phyloP scores from a whole-genome alignment of 2,113 vertebrate genomes.

The Ibidorhyncha struthersii region DNA sequence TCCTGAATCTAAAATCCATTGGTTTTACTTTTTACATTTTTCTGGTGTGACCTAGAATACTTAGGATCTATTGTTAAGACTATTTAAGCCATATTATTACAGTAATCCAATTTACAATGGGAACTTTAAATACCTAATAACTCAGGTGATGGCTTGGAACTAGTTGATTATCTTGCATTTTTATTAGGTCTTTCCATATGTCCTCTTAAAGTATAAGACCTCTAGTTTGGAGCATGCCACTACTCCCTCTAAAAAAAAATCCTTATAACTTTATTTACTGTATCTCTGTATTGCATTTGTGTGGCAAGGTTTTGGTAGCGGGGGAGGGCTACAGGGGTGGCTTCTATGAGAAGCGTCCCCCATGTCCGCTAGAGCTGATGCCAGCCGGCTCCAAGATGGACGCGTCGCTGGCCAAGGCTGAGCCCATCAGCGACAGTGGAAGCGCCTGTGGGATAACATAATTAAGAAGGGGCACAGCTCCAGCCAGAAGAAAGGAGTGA shows the following conservation, averaged over 20 bases:
- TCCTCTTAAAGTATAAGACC: background rate
- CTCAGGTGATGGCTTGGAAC: background rate
- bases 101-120: background rate
- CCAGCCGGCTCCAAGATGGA: no score
- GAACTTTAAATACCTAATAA: background rate
- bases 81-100: background rate
- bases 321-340: background rate
- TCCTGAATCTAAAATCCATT: background rate
- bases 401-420: background rate
- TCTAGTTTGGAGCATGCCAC: background rate
- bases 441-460: background rate
- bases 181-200: background rate
- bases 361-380: background rate
- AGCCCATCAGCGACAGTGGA: background rate
- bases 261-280: background rate
- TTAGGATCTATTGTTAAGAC: background rate
- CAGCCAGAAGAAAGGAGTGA: background rate
- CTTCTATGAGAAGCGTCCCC: background rate
- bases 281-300: background rate
- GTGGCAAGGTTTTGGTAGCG: background rate
- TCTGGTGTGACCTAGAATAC: background rate
- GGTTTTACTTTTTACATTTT: background rate
- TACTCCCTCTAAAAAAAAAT: background rate
- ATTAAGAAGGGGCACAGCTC: background rate
- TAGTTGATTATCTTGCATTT: background rate